Evolutionary conservation across 2,113 vertebrate species (phyloP), one percentile per base, ranked within the genome.

Genomic region (Enhydra lutris): DNA sequence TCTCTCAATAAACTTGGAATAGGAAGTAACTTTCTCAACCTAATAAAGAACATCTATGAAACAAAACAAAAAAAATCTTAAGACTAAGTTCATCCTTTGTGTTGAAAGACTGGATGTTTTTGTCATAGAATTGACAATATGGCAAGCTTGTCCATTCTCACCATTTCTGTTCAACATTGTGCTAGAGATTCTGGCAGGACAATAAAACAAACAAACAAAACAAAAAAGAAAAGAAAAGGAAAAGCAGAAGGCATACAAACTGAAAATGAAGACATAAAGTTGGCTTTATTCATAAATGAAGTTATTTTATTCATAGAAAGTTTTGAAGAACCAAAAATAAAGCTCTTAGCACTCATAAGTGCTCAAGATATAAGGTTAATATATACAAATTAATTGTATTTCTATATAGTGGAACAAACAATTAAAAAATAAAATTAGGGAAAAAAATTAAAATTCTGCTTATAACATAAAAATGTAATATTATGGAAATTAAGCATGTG

Each of bases 21-120:
- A 76, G n/a, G 65, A 91, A 36, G 29, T 65, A 84, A 84, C 45
- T 84, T 90, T 84, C 20, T 52, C 42, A 50, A 24, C 17, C 21
- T 89, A 73, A 42, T 85, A 50, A 61, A 80, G 50, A 34, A 50
- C 4, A 50, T 21, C 47, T 76, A 55, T 6, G 20, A 79, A 67
- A 81, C 15, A 71, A 88, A 67, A 29, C 31, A 65, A 65, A 92
- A 65, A 92, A 36, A 67, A 23, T 47, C 57, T 74, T 78, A 93
- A 94, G 63, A 36, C 11, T 47, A 95, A 89, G 65, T 24, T 93
- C 17, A 76, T 52, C 15, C 11, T 81, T 87, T n/a, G 50, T 59
- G 36, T 65, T 93, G 71, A 93, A 93, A 95, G 39, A 78, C 34
- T 80, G 61, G 73, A 59, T 52, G 21, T 69, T 95, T 95, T 91